Evolutionary conservation across 1,140 invertebrate species (phyloP), one percentile per base, ranked within the genome.

Genomic region (Zaprionus capensis): DNA sequence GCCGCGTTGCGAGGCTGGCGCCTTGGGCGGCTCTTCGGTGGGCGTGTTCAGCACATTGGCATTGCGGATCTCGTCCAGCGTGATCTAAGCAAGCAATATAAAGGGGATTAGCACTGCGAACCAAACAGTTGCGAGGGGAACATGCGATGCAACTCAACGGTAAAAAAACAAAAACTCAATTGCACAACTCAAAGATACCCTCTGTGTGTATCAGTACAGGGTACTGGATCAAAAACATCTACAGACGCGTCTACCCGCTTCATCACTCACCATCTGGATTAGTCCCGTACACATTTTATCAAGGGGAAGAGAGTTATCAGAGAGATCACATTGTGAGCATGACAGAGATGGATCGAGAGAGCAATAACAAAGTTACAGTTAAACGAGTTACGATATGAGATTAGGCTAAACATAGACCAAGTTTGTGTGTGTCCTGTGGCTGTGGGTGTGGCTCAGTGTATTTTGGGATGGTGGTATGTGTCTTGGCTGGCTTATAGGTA

Each of bases 61-160:
- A 87, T 51, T 94, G 31, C 92, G 94, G 53, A 94, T 93, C 71
- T 94, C 94, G 68, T 94, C 94, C 92, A 94, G 92, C 49, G 94
- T 94, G 72, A 94, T 94, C 94, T 94, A 34, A 20, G 28, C 2
- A 38, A 36, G 26, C 14, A 17, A 6, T 38, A 1, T 4, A 4
- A 7, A 2, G 2, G 1, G 7, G 11, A 67, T 66, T 73, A 62
- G 22, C 26, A 22, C 22, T 15, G 44, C 51, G 20, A 11, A 61
- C 20, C 6, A 5, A 46, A 15, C 5, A 44, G 31, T 4, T 24
- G 15, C 11, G 69, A 38, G 6, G 56, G 46, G 41, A 34, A 53
- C 73, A 76, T 75, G 72, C 72, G 22, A 66, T 62, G 41, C 71
- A 66, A 66, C 56, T 34, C 41, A 74, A 69, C 53, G 31, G 26